Evolutionary conservation across 1,140 invertebrate species (phyloP).

Genomic region (Aphidius ervi): DNA sequence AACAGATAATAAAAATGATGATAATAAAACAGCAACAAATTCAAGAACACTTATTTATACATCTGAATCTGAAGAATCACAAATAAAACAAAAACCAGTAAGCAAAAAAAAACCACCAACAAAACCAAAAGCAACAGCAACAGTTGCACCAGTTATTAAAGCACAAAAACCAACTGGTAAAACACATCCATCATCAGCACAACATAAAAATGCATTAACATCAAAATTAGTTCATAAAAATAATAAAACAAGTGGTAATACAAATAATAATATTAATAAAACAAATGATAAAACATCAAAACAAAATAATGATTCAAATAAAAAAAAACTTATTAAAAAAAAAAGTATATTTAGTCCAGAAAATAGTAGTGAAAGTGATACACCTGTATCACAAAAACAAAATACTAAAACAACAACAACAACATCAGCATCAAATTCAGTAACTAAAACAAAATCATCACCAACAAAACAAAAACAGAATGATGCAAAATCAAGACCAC

Average conservation of each 20-base stretch:
- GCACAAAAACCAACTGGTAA: slow-evolving; percentile 43
- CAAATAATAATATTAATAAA: slow-evolving; percentile 29
- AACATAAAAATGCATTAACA: slow-evolving; percentile 41
- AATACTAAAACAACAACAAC: slow-evolving; percentile 14
- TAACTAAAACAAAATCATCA: slow-evolving; percentile 26
- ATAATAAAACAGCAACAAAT: slow-evolving; percentile 38
- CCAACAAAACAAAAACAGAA: slow-evolving; percentile 38
- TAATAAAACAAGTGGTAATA: slow-evolving; percentile 38
- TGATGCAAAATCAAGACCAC: slow-evolving; percentile 38
- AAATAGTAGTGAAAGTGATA: slow-evolving; percentile 73
- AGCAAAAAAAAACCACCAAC: slow-evolving; percentile 50
- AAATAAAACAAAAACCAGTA: slow-evolving; percentile 44
- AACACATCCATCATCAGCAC: slow-evolving; percentile 26
- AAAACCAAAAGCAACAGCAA: slow-evolving; percentile 58
- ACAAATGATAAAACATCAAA: slow-evolving; percentile 42
- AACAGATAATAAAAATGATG: slow-evolving; percentile 39
- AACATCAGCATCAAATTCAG: slow-evolving; percentile 33
- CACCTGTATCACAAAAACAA: slow-evolving; percentile 36
- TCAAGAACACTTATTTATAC: slow-evolving; percentile 44
- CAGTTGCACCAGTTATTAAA: slow-evolving; percentile 49
- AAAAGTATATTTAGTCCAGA: slow-evolving; percentile 81
- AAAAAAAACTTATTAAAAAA: slow-evolving; percentile 61
- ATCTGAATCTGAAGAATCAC: slow-evolving; percentile 55
- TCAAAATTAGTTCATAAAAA: slow-evolving; percentile 37
- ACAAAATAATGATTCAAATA: slow-evolving; percentile 38